Percentiles rank a stretch among this genome's conserved stretches.
These are phyloP conservation scores for Meteorus cinctellus DNA, from an alignment of 2,888 invertebrate genomes.

Conservation along the genomic window DNA sequence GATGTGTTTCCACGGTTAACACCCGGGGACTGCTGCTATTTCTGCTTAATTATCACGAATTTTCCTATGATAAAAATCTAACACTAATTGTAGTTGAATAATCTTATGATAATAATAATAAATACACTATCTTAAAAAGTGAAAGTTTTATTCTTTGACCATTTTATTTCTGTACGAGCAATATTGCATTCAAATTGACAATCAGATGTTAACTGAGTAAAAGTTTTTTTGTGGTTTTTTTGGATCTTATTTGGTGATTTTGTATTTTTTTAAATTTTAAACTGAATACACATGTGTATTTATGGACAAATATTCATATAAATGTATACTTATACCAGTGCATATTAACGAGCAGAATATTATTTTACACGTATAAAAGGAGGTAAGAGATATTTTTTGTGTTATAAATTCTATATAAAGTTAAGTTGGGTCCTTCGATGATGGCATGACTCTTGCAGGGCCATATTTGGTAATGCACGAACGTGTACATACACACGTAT, in stretches of 20 bases:
- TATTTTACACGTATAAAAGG: background rate
- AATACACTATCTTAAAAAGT: background rate
- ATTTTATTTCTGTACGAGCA: too few relatives aligned
- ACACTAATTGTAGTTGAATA: background rate
- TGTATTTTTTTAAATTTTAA: too few relatives aligned
- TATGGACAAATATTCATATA: background rate
- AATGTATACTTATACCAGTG: background rate
- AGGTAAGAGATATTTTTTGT: slow-evolving; percentile 8
- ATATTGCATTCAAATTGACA: too few relatives aligned
- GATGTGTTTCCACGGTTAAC: slow-evolving; percentile 49
- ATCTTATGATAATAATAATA: background rate
- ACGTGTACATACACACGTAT: background rate
- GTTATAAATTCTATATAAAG: slow-evolving; percentile 1
- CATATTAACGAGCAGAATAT: background rate
- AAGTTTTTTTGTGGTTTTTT: background rate
- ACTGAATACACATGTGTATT: too few relatives aligned
- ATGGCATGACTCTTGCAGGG: background rate
- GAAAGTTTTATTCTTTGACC: background rate
- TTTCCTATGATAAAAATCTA: too few relatives aligned
- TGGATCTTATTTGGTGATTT: background rate
- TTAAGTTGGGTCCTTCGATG: background rate
- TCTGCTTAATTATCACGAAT: background rate
- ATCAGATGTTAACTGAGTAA: too few relatives aligned
- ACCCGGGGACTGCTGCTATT: slow-evolving; percentile 31
- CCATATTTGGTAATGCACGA: slow-evolving; percentile 18